Evolutionary conservation across 2,888 invertebrate genomes (phyloP).

Genomic region (Mesorhabditis belari): DNA sequence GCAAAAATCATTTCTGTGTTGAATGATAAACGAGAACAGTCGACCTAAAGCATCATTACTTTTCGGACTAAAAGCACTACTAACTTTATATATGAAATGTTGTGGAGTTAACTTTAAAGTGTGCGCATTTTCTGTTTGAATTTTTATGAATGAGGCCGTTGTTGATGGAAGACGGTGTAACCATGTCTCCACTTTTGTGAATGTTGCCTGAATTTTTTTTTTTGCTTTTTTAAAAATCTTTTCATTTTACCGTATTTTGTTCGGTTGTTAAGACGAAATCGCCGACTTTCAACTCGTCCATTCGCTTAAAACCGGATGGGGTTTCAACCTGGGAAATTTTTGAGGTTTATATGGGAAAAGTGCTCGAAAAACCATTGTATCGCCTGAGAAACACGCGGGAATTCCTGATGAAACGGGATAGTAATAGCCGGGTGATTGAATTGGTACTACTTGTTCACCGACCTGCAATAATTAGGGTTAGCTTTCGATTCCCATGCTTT

Average conservation of each 20-base stretch:
- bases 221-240: not conserved
- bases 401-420: slow-evolving; percentile 41
- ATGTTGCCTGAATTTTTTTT: slow-evolving; percentile 16
- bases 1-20: slow-evolving; percentile 30
- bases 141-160: slow-evolving; percentile 31
- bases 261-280: slow-evolving; percentile 33
- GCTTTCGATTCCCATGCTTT: not conserved
- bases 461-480: slow-evolving; percentile 21
- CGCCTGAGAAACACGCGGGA: slow-evolving; percentile 40
- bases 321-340: slow-evolving; percentile 22
- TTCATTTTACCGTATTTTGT: slow-evolving; percentile 17
- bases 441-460: slow-evolving; percentile 44
- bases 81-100: slow-evolving; percentile 41
- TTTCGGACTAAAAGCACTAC: not conserved
- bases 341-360: too few relatives aligned
- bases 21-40: slow-evolving; percentile 12
- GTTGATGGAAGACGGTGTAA: slow-evolving; percentile 35
- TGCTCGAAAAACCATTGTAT: slow-evolving; percentile 2
- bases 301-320: slow-evolving; percentile 20
- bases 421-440: slow-evolving; percentile 43
- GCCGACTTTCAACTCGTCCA: slow-evolving; percentile 34
- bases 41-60: slow-evolving; percentile 6
- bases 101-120: slow-evolving; percentile 35
- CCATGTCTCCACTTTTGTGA: slow-evolving; percentile 32
- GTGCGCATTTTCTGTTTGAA: slow-evolving; percentile 25